A percentile compares a stretch with the other conserved stretches of the same genome.
These are phyloP conservation scores for Nyctereutes procyonoides DNA, from an alignment of 2,113 vertebrate species.

Conservation along the genomic window DNA sequence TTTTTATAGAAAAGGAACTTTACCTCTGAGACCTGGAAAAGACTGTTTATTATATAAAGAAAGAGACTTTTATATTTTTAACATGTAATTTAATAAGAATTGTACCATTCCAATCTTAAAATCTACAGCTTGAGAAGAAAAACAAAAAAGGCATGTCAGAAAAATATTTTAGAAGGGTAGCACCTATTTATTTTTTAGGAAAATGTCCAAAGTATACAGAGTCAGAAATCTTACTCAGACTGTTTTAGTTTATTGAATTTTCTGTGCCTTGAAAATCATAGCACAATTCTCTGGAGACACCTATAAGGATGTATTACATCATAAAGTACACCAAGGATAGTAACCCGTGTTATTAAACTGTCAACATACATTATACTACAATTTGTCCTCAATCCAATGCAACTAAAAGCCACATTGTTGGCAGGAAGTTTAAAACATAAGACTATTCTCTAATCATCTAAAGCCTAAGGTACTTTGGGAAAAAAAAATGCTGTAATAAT, in stretches of 20 bases:
- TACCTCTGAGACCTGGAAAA: constrained; percentile 76
- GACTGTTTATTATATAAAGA: constrained; percentile 71
- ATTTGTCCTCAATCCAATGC: constrained; percentile 84
- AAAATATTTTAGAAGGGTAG: constrained; percentile 84
- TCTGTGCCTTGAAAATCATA: constrained; percentile 84
- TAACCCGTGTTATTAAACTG: constrained; percentile 89
- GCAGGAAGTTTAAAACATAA: constrained; percentile 86
- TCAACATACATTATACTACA: constrained; percentile 88
- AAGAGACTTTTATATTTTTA: constrained; percentile 78
- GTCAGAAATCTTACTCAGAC: constrained; percentile 80
- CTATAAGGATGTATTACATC: constrained; percentile 88
- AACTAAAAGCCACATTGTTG: constrained; percentile 83
- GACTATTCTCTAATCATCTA: constrained; percentile 84
- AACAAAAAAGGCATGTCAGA: constrained; percentile 83
- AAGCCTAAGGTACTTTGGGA: constrained; percentile 82
- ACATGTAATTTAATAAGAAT: constrained; percentile 79
- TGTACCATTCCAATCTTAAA: constrained; percentile 52
- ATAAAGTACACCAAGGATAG: constrained; percentile 88
- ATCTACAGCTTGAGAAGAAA: constrained; percentile 77
- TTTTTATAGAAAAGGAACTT: constrained; percentile 79
- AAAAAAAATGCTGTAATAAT: constrained; percentile 84
- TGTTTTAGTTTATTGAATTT: constrained; percentile 87
- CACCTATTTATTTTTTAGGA: constrained; percentile 87
- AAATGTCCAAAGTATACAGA: constrained; percentile 86
- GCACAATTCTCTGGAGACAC: constrained; percentile 80